Evolutionary conservation across 1,140 invertebrate genomes (phyloP), one percentile per base, ranked within the genome.

Genomic region (Marisa cornuarietis): DNA sequence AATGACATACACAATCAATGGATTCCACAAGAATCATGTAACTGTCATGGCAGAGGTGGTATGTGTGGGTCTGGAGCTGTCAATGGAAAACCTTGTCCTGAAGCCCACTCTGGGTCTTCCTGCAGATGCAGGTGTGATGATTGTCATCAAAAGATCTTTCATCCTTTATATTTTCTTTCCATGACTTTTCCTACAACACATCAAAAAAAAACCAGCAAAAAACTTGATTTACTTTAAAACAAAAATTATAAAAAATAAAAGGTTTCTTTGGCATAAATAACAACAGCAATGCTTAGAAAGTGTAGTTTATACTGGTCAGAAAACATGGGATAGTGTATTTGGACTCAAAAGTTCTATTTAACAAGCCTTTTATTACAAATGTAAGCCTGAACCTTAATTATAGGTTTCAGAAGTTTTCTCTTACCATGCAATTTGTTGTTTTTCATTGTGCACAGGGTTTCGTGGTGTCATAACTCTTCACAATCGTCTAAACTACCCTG

Each of bases 1-100:
- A 24, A 83, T 91, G 49, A 82, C 83, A 14, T 91, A 91, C 80
- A 86, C 85, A 11, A 87, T 91, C 18, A 91, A 91, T 87, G 85
- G 87, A 51, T 89, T 85, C 68, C 90, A 91, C 83, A 88, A 88
- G 76, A 86, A 90, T 79, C 88, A 91, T 84, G 85, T 91, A 76
- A 90, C 87, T 24, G 88, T 91, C 13, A 71, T 87, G 49, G 89
- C 90, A 42, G 87, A 91, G 22, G 90, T 91, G 14, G 88, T 89
- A 51, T 85, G 85, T n/a, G 88, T 90, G n/a, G 72, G 85, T 26
- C 75, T 91, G 49, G 84, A 89, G 75, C 75, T 90, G 14, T 88
- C 87, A 49, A 88, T 86, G 61, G 78, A 86, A 9, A 80, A 85
- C 22, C 78, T 91, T 13, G 79, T 87, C 26, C 77, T 91, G 0